These are phyloP conservation scores for Venustoraphidia nigricollis DNA, from an alignment of 2,888 invertebrate genomes.

Conservation along the genomic window DNA sequence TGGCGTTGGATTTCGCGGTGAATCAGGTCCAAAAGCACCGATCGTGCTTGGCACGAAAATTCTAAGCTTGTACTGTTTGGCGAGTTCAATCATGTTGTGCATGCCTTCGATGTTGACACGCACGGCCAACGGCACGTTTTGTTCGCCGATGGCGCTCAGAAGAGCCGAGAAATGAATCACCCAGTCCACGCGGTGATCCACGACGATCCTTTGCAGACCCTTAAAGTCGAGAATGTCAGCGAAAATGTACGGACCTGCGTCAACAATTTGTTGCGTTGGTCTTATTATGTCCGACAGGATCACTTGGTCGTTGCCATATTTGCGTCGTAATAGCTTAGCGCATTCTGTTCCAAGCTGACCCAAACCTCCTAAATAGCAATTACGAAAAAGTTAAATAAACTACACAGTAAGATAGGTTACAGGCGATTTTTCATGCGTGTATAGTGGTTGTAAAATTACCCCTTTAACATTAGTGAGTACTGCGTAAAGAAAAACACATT, in stretches of 20 bases:
- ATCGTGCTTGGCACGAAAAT: slow-evolving; percentile 89
- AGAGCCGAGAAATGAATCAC: slow-evolving; percentile 84
- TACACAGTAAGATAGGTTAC: too few species aligned
- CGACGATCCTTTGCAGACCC: slow-evolving; percentile 75
- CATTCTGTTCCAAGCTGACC: slow-evolving; percentile 76
- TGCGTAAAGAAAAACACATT: too few species aligned
- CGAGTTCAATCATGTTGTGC: slow-evolving; percentile 81
- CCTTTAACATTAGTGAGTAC: too few species aligned
- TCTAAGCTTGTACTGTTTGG: slow-evolving; percentile 69
- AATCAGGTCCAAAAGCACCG: slow-evolving; percentile 86
- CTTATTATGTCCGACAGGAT: slow-evolving; percentile 74
- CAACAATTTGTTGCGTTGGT: slow-evolving; percentile 45
- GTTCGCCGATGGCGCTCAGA: slow-evolving; percentile 80
- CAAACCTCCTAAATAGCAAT: slow-evolving; percentile 42
- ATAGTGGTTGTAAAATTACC: too few species aligned
- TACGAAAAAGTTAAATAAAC: too few species aligned
- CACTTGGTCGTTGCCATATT: slow-evolving; percentile 65
- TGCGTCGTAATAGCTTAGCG: slow-evolving; percentile 55
- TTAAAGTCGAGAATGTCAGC: slow-evolving; percentile 83
- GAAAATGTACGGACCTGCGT: slow-evolving; percentile 70
- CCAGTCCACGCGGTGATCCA: slow-evolving; percentile 76
- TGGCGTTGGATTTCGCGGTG: slow-evolving; percentile 79
- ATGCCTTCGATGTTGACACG: slow-evolving; percentile 83
- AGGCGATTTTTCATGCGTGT: too few species aligned
- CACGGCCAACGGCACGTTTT: slow-evolving; percentile 79